A percentile compares a stretch with the other conserved stretches of the same genome.
phyloP scores from a whole-genome alignment of 2,797 vertebrate genomes.

The Sciaenops ocellatus region DNA sequence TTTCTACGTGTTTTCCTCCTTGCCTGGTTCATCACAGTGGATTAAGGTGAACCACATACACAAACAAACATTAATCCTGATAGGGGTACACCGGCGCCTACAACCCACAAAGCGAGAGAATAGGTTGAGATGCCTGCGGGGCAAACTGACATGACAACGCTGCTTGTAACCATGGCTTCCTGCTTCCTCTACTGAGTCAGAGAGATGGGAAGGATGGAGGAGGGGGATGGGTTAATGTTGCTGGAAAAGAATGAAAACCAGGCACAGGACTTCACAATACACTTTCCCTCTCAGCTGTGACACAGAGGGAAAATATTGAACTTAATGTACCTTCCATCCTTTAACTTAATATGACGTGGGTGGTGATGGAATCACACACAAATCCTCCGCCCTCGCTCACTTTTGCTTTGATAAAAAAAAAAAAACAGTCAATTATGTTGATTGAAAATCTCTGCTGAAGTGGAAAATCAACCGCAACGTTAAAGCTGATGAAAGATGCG shows the following conservation, averaged over 20 bases:
- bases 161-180: constrained; percentile 55
- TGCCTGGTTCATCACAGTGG: constrained; percentile 8
- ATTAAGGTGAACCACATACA: constrained; percentile 12
- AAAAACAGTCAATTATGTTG: constrained; percentile 44
- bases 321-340: constrained; percentile 41
- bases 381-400: constrained; percentile 16
- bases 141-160: constrained; percentile 25
- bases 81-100: constrained; percentile 1
- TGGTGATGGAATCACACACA: constrained; percentile 46
- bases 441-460: constrained; percentile 64
- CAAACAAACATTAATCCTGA: constrained; percentile 9
- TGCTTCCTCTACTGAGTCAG: constrained; percentile 40
- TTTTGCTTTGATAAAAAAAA: constrained; percentile 20
- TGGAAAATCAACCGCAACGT: constrained; percentile 47
- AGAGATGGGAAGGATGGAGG: not conserved
- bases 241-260: constrained; percentile 24
- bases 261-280: constrained; percentile 20
- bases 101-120: constrained; percentile 27
- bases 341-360: constrained; percentile 41
- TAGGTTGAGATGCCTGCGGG: constrained; percentile 27
- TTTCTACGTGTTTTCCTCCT: not conserved
- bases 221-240: constrained; percentile 19
- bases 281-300: not conserved
- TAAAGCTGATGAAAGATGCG: constrained; percentile 38
- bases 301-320: constrained; percentile 24